These are phyloP conservation scores for Presbytis comata DNA, from an alignment of 2,797 vertebrate species.

Conservation along the genomic window DNA sequence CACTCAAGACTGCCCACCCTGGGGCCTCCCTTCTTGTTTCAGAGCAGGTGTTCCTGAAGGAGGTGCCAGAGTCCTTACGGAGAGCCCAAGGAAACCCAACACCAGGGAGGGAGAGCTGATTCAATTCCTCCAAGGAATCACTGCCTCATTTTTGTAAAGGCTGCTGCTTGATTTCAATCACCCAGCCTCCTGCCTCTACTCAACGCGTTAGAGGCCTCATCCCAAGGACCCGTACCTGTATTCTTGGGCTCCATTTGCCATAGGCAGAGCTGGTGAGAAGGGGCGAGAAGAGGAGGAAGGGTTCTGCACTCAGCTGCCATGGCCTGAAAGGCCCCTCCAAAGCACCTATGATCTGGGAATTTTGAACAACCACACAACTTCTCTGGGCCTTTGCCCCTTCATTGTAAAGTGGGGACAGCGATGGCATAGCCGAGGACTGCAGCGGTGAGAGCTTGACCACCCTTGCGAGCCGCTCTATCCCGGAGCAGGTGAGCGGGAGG, in stretches of 20 bases:
- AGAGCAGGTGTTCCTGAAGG: neutral
- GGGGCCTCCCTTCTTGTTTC: neutral
- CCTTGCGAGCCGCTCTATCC: neutral
- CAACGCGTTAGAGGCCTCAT: neutral
- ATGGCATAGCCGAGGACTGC: neutral
- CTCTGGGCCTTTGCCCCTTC: neutral
- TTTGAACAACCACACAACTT: neutral
- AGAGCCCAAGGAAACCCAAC: neutral
- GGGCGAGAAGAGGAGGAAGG: neutral
- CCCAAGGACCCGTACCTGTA: rapidly evolving
- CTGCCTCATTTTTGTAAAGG: neutral
- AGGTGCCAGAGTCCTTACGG: neutral
- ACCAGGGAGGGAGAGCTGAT: neutral
- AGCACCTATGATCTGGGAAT: neutral
- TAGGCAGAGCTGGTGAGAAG: neutral
- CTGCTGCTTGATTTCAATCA: neutral
- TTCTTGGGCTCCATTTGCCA: neutral
- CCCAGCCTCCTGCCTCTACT: neutral
- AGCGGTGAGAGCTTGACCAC: rapidly evolving
- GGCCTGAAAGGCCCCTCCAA: neutral
- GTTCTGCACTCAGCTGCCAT: neutral
- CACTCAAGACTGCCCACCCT: rapidly evolving
- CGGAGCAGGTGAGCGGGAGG: rapidly evolving
- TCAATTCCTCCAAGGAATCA: neutral
- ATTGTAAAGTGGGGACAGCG: rapidly evolving